phyloP scores from a whole-genome alignment of 2,888 invertebrate genomes.

The Strigamia crassipes region DNA sequence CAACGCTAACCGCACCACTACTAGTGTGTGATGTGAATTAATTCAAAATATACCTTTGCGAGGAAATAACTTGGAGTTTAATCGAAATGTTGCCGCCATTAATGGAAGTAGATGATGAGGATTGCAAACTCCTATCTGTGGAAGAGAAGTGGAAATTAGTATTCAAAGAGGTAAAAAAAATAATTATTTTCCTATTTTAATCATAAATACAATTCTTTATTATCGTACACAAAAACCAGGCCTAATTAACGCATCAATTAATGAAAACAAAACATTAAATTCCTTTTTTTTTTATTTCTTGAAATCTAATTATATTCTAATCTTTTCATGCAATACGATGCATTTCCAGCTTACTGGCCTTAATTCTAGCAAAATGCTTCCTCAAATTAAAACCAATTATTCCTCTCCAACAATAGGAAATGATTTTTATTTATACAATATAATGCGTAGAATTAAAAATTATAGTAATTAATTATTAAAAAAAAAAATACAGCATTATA shows the following conservation, averaged over 20 bases:
- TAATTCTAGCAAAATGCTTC: neutral
- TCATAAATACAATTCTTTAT: no score
- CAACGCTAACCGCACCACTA: neutral
- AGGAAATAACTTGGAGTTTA: neutral
- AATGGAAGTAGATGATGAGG: slow-evolving; percentile 46
- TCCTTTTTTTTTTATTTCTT: neutral
- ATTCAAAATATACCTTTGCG: neutral
- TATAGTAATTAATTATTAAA: no score
- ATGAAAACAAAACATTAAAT: neutral
- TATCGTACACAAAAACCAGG: neutral
- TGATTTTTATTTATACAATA: neutral
- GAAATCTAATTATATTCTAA: neutral
- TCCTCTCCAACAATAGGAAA: neutral
- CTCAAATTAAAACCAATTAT: neutral
- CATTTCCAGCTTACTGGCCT: neutral
- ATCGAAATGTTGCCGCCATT: slow-evolving; percentile 47
- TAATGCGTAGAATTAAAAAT: neutral
- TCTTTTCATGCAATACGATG: neutral
- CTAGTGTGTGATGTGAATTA: neutral
- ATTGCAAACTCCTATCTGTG: slow-evolving; percentile 48
- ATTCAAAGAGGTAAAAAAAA: slow-evolving; percentile 49
- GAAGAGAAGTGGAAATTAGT: slow-evolving; percentile 50
- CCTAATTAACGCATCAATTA: neutral
- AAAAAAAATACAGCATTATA: no score
- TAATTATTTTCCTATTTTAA: no score